These are phyloP conservation scores for Petaurus breviceps DNA, from an alignment of 2,113 vertebrate genomes.

Conservation along the genomic window DNA sequence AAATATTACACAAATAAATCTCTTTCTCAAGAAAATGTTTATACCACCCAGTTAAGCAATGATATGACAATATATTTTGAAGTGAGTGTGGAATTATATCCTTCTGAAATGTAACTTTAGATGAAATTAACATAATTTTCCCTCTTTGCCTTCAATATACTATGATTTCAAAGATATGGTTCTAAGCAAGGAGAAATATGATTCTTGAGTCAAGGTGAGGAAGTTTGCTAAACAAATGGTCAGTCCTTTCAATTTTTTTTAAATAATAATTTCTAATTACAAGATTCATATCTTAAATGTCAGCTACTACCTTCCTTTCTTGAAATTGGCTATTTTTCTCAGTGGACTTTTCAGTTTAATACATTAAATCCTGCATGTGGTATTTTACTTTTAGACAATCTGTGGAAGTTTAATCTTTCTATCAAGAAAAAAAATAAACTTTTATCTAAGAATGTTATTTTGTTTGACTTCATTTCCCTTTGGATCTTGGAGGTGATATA, in stretches of 20 bases:
- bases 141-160: conserved; percentile 18
- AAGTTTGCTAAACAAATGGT: conserved; percentile 45
- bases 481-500: conserved; percentile 53
- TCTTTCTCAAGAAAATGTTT: conserved; percentile 59
- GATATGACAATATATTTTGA: conserved; percentile 2
- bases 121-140: conserved; percentile 15
- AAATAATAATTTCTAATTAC: neutral
- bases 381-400: neutral
- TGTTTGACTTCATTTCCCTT: neutral
- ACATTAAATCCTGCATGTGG: conserved; percentile 12
- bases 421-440: conserved; percentile 34
- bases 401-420: conserved; percentile 29
- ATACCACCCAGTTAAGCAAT: conserved; percentile 34
- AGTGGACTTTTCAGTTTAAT: conserved; percentile 21
- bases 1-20: conserved; percentile 47
- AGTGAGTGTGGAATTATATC: conserved; percentile 60
- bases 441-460: conserved; percentile 33
- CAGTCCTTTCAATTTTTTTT: neutral
- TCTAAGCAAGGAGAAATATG: conserved; percentile 33
- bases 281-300: conserved; percentile 34
- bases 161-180: conserved; percentile 33
- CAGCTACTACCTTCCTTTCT: conserved; percentile 25
- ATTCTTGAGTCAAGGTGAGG: conserved; percentile 3
- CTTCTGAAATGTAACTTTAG: conserved; percentile 38
- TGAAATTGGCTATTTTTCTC: conserved; percentile 1